A percentile compares a stretch with the other conserved stretches of the same genome.
phyloP scores from a whole-genome alignment of 2,797 vertebrate species.

The Remorina albescens region DNA sequence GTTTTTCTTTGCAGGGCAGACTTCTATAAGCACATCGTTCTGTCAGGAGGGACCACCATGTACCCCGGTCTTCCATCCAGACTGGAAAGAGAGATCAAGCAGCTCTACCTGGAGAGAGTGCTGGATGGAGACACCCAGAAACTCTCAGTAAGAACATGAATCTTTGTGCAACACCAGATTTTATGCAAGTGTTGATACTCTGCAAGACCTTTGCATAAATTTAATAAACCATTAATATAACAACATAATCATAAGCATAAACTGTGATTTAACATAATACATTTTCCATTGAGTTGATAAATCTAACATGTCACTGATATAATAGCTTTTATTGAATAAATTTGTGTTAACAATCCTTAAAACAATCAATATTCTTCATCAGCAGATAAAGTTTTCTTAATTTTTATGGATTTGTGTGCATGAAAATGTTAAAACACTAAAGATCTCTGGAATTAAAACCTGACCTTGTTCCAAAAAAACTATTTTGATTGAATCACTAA shows the following conservation, averaged over 20 bases:
- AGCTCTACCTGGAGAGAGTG: slow-evolving; percentile 88
- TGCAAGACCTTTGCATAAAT: slow-evolving; percentile 5
- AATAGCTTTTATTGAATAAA: background rate
- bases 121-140: slow-evolving; percentile 84
- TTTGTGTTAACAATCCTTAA: no score
- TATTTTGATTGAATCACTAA: no score
- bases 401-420: no score
- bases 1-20: slow-evolving; percentile 78
- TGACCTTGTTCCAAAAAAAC: no score
- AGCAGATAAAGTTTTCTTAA: background rate
- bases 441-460: no score
- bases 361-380: background rate
- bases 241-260: slow-evolving; percentile 5
- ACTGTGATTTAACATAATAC: background rate
- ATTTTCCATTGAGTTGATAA: slow-evolving; percentile 6
- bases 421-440: no score
- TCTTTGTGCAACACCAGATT: slow-evolving; percentile 1
- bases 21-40: slow-evolving; percentile 89
- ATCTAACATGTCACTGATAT: background rate
- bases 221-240: slow-evolving; percentile 1
- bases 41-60: slow-evolving; percentile 88
- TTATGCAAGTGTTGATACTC: slow-evolving; percentile 8
- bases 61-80: slow-evolving; percentile 88
- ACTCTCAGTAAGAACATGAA: slow-evolving; percentile 78
- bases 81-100: slow-evolving; percentile 88